phyloP scores from a whole-genome alignment of 2,113 vertebrate genomes.

The Periophthalmodon schlosseri region DNA sequence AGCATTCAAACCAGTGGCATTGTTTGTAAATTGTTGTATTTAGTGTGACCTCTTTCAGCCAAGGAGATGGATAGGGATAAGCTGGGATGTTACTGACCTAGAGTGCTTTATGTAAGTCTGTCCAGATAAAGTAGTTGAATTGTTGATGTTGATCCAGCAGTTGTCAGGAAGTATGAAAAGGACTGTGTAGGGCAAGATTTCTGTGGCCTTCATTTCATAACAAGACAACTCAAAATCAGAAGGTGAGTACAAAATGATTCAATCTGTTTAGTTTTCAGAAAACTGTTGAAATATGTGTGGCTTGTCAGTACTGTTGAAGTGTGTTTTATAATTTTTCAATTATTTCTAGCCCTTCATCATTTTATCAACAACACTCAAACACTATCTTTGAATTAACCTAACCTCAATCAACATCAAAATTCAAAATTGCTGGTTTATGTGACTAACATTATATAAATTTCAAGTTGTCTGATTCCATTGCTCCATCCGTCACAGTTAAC shows the following conservation, averaged over 20 bases:
- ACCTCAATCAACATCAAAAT: neutral
- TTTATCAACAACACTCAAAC: neutral
- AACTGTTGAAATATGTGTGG: neutral
- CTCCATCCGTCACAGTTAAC: constrained; percentile 60
- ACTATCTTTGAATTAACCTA: neutral
- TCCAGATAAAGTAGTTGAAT: constrained; percentile 34
- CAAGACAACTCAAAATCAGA: constrained; percentile 19
- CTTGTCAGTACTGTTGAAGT: neutral
- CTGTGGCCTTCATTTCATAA: constrained; percentile 22
- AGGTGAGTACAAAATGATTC: constrained; percentile 48
- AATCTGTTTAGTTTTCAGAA: neutral
- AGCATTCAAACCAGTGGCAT: neutral
- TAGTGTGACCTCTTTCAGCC: constrained; percentile 38
- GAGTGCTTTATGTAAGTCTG: neutral
- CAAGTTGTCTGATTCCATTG: constrained; percentile 18
- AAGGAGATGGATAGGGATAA: constrained; percentile 58
- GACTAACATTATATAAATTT: constrained; percentile 12
- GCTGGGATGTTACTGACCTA: constrained; percentile 7
- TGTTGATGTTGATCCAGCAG: constrained; percentile 6
- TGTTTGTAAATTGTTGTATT: constrained; percentile 28
- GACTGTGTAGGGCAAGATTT: constrained; percentile 19
- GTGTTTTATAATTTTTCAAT: neutral
- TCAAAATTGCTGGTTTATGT: neutral
- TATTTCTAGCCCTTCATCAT: neutral
- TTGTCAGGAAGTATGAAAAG: constrained; percentile 16